Conservation (phyloP, 2,888 invertebrate species). For the Trimorus sp. region DNA sequence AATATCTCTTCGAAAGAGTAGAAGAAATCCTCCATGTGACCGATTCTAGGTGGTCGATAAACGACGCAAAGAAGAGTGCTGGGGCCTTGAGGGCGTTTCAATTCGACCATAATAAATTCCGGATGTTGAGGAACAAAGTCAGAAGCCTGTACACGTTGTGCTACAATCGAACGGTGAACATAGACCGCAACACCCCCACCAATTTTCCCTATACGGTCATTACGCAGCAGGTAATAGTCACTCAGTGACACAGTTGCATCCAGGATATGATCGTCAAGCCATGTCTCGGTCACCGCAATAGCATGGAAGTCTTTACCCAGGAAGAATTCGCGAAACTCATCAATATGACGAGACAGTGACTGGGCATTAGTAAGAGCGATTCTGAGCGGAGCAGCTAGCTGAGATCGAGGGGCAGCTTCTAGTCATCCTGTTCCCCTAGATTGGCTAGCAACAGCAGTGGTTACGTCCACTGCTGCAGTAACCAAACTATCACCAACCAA, state of each 20-base stretch:
- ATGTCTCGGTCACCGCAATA: constrained; percentile 1
- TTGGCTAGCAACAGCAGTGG: no score
- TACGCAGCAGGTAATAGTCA: constrained; percentile 10
- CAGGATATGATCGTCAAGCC: background rate
- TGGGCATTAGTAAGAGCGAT: background rate
- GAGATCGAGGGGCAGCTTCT: no score
- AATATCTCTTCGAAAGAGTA: background rate
- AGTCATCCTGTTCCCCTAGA: no score
- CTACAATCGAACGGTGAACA: background rate
- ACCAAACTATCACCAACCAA: no score
- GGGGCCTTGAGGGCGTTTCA: background rate
- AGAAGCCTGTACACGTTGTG: background rate
- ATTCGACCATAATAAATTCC: background rate
- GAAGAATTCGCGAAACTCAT: constrained; percentile 3
- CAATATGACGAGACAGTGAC: background rate
- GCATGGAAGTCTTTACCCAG: no score
- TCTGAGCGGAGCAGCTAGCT: no score
- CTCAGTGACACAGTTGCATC: background rate
- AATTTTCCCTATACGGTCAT: background rate
- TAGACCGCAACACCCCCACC: background rate
- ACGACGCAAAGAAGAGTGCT: background rate
- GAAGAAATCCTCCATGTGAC: background rate
- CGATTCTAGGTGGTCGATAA: background rate
- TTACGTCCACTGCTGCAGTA: no score
- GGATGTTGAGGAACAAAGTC: background rate